phyloP scores from a whole-genome alignment of 1,140 invertebrate genomes.

The Metaphire vulgaris region DNA sequence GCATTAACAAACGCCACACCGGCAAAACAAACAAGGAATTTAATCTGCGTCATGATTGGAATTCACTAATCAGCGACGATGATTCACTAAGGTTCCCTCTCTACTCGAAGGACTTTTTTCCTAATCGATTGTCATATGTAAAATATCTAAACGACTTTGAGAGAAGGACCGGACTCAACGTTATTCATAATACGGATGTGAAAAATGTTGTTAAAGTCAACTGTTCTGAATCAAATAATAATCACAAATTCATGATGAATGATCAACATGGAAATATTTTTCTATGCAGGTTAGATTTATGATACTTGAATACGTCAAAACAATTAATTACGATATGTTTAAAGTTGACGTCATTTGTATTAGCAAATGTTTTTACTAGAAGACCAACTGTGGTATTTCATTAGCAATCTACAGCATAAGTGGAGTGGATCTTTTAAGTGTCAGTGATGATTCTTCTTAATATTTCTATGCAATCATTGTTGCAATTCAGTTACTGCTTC shows the following conservation, averaged over 20 bases:
- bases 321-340: too few species aligned
- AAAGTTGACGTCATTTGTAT: too few species aligned
- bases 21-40: conserved; percentile 54
- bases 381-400: too few species aligned
- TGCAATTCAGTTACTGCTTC: too few species aligned
- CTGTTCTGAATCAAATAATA: conserved; percentile 26
- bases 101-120: conserved; percentile 52
- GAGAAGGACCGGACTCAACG: conserved; percentile 42
- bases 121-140: conserved; percentile 36
- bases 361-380: too few species aligned
- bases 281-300: conserved; percentile 41
- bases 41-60: conserved; percentile 56
- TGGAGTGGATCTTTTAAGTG: too few species aligned
- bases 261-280: conserved; percentile 46
- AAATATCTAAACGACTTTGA: conserved; percentile 51
- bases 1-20: conserved; percentile 54
- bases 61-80: conserved; percentile 53
- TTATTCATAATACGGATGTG: conserved; percentile 50
- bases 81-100: conserved; percentile 42
- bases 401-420: too few species aligned
- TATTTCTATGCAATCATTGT: too few species aligned
- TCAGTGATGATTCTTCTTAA: too few species aligned
- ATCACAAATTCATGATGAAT: conserved; percentile 38
- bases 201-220: conserved; percentile 36
- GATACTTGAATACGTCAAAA: too few species aligned